Percentiles rank a stretch among this genome's conserved stretches.
phyloP scores from a whole-genome alignment of 1,140 invertebrate genomes.

The Leguminivora glycinivorella region DNA sequence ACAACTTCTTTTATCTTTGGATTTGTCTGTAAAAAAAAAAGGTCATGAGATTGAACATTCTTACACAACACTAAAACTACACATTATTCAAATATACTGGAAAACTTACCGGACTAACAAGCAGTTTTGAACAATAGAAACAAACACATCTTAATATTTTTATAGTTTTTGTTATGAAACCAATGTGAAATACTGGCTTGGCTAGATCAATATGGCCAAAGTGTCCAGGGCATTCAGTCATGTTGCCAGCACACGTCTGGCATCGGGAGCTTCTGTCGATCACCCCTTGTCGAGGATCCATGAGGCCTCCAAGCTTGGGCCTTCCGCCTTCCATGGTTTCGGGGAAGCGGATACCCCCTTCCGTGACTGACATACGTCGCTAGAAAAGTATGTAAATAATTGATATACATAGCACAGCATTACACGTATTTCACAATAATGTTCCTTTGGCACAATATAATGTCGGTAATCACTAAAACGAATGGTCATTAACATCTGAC shows the following conservation, averaged over 20 bases:
- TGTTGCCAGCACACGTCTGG: constrained; percentile 98
- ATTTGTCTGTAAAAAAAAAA: constrained; percentile 83
- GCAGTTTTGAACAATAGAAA: constrained; percentile 97
- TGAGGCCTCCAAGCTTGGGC: constrained; percentile 97
- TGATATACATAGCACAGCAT: not conserved
- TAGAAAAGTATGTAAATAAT: constrained; percentile 74
- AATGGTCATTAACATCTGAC: not conserved
- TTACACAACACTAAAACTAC: not conserved
- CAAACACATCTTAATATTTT: constrained; percentile 98
- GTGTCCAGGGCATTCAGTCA: constrained; percentile 99
- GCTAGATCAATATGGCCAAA: constrained; percentile 99
- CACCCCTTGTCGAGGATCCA: constrained; percentile 99
- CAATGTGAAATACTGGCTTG: constrained; percentile 99
- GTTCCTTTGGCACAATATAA: not conserved
- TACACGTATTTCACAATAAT: constrained; percentile 22
- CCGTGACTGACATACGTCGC: constrained; percentile 98
- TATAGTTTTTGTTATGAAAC: constrained; percentile 98
- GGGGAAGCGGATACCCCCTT: constrained; percentile 96
- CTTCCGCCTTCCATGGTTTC: constrained; percentile 99
- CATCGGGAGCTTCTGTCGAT: constrained; percentile 96
- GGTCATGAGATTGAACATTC: not conserved
- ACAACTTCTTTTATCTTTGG: constrained; percentile 99
- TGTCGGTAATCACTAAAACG: not conserved
- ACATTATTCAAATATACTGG: not conserved
- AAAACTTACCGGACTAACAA: constrained; percentile 93